Evolutionary conservation across 1,140 invertebrate species (phyloP), one percentile per base, ranked within the genome.

Genomic region (Notospermus geniculatus): DNA sequence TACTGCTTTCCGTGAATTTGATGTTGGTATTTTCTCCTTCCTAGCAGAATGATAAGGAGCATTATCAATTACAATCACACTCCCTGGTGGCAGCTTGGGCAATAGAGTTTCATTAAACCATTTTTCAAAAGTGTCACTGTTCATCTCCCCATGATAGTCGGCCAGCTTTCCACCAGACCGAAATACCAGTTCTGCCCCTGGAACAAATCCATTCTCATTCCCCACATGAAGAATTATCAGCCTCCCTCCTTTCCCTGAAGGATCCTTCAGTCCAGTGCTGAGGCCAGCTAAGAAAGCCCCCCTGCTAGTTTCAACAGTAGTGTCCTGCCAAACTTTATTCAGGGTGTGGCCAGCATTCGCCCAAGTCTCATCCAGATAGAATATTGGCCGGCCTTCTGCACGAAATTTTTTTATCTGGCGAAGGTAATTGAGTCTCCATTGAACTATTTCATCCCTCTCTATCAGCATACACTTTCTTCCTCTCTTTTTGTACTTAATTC

Each of bases 301-400:
- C 19, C 39, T 11, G 19, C 19, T 11, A 43, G 11, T 19, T 11
- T 11, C 19, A 43, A 43, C 19, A 19, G 39, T 43, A 13, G 39
- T 43, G 39, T 43, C 39, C 11, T 11, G 11, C 39, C 39, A 43
- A 43, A 19, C 39, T 43, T 11, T 13, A 11, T 13, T 13, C 11
- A 19, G 11, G 11, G 39, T 43, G 19, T 43, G 39, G 19, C 39
- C 39, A 43, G 39, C 39, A 43, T 11, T 43, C 11, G 19, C 39
- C 39, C 39, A 43, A 11, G 39, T 43, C 19, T 43, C 39, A 43
- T 43, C 39, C 39, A 43, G 39, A 43, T 13, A 43, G 39, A 43
- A 43, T 43, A 43, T 43, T 11, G 19, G 11, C 19, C 39, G 11
- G 11, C 39, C 39, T 13, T 43, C 39, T 43, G 11, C 19, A 43